Base-by-base conservation (phyloP, 1,140 invertebrate species). In the Papilio xuthus region DNA sequence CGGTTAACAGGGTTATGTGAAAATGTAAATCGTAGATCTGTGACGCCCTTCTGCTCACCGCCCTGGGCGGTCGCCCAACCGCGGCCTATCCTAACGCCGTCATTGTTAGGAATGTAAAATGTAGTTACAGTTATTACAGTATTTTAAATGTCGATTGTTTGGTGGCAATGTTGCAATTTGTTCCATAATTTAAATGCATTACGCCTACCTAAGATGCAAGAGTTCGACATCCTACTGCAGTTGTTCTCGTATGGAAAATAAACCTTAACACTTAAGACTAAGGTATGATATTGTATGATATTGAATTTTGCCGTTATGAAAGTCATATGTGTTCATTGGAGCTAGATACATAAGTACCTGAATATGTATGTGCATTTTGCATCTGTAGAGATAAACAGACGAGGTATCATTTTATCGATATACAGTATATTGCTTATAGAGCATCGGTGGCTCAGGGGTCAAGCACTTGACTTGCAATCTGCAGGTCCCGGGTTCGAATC, bases 181-280 rank as follows among this genome's bases (percentile, higher is more conserved):
- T 67, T 28, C 26, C 60, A 18, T 28, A 15, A 67, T 28, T 26
- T 67, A 67, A 67, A 67, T 67, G 13, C 60, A 67, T 67, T 67
- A 67, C 60, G 60, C 60, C 60, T 67, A 67, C 60, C 23, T 67
- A 26, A 32, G 23, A 67, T 28, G 26, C 60, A 67, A 67, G 23
- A 32, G 26, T 28, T 67, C 60, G 26, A 15, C 60, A 67, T 67
- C 26, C 60, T 67, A 28, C 60, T 13, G 20, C 10, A 12, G 13
- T 10, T 63, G 20, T 12, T 26, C 4, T 28, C 4, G 12, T 28
- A 18, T 28, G 9, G 23, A 67, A 67, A 32, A 67, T 67, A 67
- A 32, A 67, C 26, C 26, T 28, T 67, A 67, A 32, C 3, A 32
- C 1, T 28, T 28, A 2, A 6, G 0, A 32, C 13, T 28, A 28